phyloP scores from a whole-genome alignment of 2,113 vertebrate genomes.

The Otus sunia region DNA sequence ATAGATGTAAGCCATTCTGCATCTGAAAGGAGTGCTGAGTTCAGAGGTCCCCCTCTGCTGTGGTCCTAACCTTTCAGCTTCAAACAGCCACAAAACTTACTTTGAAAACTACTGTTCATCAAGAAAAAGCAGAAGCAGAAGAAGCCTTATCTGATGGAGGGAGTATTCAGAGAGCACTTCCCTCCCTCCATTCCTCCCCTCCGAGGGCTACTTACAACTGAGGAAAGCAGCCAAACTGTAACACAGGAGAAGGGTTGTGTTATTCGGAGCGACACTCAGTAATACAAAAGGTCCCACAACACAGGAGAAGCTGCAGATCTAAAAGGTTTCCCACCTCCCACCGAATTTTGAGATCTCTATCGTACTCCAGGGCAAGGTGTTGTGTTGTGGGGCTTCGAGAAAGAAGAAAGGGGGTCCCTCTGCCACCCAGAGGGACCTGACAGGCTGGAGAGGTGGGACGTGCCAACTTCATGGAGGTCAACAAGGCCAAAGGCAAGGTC shows the following conservation, averaged over 20 bases:
- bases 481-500: no score
- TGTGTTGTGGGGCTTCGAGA: accelerated
- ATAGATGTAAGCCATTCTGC: not conserved
- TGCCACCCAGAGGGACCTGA: no score
- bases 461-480: no score
- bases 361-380: accelerated
- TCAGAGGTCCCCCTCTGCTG: not conserved
- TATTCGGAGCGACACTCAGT: accelerated
- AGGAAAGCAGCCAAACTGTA: not conserved
- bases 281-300: not conserved
- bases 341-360: accelerated
- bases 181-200: not conserved
- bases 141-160: not conserved
- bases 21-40: not conserved
- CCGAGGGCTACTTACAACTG: not conserved
- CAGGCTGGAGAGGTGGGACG: no score
- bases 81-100: not conserved
- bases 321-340: not conserved
- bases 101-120: not conserved
- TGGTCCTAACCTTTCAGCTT: not conserved
- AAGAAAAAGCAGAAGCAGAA: not conserved
- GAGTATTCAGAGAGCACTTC: not conserved
- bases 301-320: not conserved
- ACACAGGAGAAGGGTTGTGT: not conserved
- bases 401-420: no score